Evolutionary conservation across 2,797 vertebrate genomes (phyloP).

Genomic region (Acrocephalus scirpaceus): DNA sequence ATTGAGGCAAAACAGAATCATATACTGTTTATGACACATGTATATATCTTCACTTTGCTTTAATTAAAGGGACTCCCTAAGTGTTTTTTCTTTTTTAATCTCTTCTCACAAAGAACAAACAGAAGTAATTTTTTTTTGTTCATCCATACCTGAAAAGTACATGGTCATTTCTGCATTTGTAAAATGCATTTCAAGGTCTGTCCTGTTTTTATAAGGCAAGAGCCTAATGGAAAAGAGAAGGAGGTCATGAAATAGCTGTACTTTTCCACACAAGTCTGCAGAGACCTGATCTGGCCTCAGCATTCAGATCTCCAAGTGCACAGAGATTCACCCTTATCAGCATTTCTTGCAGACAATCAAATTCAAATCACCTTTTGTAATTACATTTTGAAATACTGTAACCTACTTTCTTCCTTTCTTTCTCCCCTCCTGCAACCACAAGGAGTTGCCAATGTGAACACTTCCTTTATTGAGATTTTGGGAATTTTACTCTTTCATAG

Average conservation of each 20-base stretch:
- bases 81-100: neutral
- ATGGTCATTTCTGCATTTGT: neutral
- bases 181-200: neutral
- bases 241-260: conserved; percentile 20
- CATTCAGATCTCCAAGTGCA: conserved; percentile 10
- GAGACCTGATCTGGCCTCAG: conserved; percentile 48
- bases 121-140: neutral
- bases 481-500: neutral
- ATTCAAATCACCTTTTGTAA: conserved; percentile 49
- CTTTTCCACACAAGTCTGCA: neutral
- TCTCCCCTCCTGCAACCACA: neutral
- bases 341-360: conserved; percentile 22
- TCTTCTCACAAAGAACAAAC: neutral
- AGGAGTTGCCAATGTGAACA: accelerated
- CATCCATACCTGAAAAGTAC: neutral
- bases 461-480: neutral
- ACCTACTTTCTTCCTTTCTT: conserved; percentile 25
- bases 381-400: conserved; percentile 24
- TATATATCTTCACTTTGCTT: neutral
- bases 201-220: neutral
- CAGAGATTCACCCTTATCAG: conserved; percentile 42
- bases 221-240: conserved; percentile 29
- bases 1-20: neutral
- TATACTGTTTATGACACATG: neutral
- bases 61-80: neutral